Conservation (phyloP, 2,797 vertebrate species). For the Lates japonicus region DNA sequence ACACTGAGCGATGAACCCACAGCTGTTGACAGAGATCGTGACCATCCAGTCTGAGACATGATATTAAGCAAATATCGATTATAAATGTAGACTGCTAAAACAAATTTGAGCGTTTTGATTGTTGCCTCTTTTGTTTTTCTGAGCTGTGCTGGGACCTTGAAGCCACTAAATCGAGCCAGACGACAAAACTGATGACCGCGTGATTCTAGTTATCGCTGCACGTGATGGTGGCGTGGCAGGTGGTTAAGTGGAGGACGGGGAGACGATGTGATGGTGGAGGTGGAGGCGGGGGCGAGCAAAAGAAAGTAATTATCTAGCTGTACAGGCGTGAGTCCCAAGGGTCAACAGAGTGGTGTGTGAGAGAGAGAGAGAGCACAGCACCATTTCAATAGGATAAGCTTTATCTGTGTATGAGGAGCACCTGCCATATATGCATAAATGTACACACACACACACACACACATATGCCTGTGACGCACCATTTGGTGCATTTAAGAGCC, state of each 20-base stretch:
- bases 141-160: neutral
- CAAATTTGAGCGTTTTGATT: neutral
- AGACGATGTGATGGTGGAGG: slow-evolving; percentile 45
- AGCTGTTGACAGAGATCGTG: neutral
- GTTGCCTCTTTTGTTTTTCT: neutral
- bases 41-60: neutral
- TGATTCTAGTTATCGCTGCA: slow-evolving; percentile 61
- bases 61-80: neutral
- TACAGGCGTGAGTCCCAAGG: slow-evolving; percentile 72
- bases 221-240: slow-evolving; percentile 75
- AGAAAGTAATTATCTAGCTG: slow-evolving; percentile 82
- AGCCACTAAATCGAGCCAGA: slow-evolving; percentile 19
- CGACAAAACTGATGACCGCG: slow-evolving; percentile 40
- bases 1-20: neutral
- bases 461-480: slow-evolving; percentile 42
- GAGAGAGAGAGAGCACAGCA: slow-evolving; percentile 34
- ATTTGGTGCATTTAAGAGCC: slow-evolving; percentile 68
- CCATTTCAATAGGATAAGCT: slow-evolving; percentile 68
- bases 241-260: slow-evolving; percentile 76
- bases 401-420: slow-evolving; percentile 67
- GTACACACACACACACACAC: slow-evolving; percentile 42
- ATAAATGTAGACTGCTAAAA: neutral
- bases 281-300: slow-evolving; percentile 59
- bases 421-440: slow-evolving; percentile 71
- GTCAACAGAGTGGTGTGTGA: slow-evolving; percentile 55